phyloP scores from a whole-genome alignment of 2,888 invertebrate species.

The Ferrisia virgata region DNA sequence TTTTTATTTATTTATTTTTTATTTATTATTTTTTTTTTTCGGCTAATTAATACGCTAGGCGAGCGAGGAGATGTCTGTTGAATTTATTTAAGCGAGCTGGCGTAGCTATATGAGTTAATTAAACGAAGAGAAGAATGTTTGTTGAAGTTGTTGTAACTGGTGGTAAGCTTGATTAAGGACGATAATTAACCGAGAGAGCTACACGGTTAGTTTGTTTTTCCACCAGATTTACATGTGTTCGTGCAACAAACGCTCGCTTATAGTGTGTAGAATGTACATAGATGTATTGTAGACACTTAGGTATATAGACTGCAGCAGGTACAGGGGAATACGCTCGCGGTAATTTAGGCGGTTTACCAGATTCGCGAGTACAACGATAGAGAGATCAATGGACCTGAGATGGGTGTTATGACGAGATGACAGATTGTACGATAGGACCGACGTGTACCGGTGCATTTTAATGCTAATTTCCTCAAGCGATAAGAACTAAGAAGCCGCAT shows the following conservation, averaged over 20 bases:
- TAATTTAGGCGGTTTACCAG: not conserved
- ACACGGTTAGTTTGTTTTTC: slow-evolving; percentile 4
- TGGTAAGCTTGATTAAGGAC: slow-evolving; percentile 15
- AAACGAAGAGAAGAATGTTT: not conserved
- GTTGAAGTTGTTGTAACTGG: slow-evolving; percentile 11
- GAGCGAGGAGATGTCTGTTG: slow-evolving; percentile 2
- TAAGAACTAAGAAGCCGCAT: no score
- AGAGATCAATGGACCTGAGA: not conserved
- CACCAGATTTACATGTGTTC: not conserved
- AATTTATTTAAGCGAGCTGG: slow-evolving; percentile 5
- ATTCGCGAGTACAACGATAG: not conserved
- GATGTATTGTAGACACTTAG: no score
- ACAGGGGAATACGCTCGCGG: not conserved
- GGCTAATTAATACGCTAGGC: not conserved
- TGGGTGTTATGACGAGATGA: not conserved
- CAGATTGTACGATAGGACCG: not conserved
- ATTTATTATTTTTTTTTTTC: not conserved
- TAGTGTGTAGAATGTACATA: no score
- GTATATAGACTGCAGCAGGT: no score
- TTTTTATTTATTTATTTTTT: no score
- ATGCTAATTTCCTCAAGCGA: not conserved
- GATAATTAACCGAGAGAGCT: not conserved
- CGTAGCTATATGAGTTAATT: slow-evolving; percentile 17
- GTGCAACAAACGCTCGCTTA: no score
- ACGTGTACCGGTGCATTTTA: no score